These are phyloP conservation scores for Typhlichthys eigenmanni DNA, from an alignment of 2,797 vertebrate species.

Conservation along the genomic window DNA sequence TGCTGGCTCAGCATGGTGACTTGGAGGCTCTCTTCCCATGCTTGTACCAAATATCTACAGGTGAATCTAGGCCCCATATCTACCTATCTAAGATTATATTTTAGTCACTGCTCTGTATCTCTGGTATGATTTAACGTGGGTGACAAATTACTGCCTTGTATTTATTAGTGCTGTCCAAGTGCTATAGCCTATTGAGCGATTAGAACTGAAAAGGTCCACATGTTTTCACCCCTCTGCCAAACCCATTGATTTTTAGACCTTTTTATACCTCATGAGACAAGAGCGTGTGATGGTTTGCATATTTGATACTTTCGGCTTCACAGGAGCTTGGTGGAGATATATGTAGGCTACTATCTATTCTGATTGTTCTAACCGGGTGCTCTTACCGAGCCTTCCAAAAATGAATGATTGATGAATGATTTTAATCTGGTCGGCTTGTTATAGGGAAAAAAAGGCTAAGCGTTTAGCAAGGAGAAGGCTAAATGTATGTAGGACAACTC, in stretches of 20 bases:
- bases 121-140: slow-evolving; percentile 58
- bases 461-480: slow-evolving; percentile 49
- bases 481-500: slow-evolving; percentile 25
- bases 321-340: slow-evolving; percentile 46
- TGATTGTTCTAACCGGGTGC: slow-evolving; percentile 44
- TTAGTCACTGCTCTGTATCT: not conserved
- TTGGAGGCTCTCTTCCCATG: slow-evolving; percentile 23
- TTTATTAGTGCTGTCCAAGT: slow-evolving; percentile 62
- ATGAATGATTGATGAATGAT: slow-evolving; percentile 53
- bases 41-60: slow-evolving; percentile 4
- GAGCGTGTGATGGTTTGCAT: slow-evolving; percentile 43
- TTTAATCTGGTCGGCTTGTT: slow-evolving; percentile 45
- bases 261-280: slow-evolving; percentile 46
- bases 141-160: slow-evolving; percentile 63
- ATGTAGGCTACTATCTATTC: slow-evolving; percentile 31
- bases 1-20: slow-evolving; percentile 39
- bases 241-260: slow-evolving; percentile 38
- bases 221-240: too few relatives aligned
- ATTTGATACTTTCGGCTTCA: slow-evolving; percentile 48
- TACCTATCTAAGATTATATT: not conserved
- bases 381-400: slow-evolving; percentile 46
- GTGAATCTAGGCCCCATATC: slow-evolving; percentile 28
- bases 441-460: slow-evolving; percentile 65
- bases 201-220: slow-evolving; percentile 49
- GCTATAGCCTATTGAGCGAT: slow-evolving; percentile 55